Conservation (phyloP, 2,888 invertebrate species). For the Eilema griseolum region DNA sequence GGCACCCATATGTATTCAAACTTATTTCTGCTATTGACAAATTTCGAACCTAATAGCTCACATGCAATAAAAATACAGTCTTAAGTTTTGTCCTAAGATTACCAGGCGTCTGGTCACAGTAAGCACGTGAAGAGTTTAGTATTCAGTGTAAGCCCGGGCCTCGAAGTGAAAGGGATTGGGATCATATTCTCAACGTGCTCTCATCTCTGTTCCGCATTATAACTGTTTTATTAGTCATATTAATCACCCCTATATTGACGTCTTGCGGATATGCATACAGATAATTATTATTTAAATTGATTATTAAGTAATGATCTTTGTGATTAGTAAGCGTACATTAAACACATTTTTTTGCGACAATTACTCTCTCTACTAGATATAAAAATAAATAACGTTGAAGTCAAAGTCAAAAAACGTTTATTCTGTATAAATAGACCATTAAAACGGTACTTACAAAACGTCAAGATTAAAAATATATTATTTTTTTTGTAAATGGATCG, state of each 20-base stretch:
- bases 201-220: slow-evolving; percentile 46
- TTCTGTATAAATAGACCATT: too few species aligned
- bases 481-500: too few species aligned
- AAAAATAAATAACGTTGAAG: too few species aligned
- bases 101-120: not conserved
- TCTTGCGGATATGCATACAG: not conserved
- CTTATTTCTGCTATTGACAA: not conserved
- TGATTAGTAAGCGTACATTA: too few species aligned
- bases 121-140: slow-evolving; percentile 32
- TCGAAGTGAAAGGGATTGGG: slow-evolving; percentile 39
- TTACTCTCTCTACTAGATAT: too few species aligned
- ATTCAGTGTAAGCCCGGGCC: slow-evolving; percentile 36
- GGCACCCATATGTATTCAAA: not conserved
- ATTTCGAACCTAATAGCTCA: not conserved
- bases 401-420: too few species aligned
- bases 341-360: too few species aligned
- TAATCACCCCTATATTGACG: slow-evolving; percentile 35
- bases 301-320: not conserved
- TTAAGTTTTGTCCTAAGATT: not conserved
- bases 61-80: not conserved
- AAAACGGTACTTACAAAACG: too few species aligned
- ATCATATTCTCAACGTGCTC: slow-evolving; percentile 44
- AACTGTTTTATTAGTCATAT: slow-evolving; percentile 42
- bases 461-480: too few species aligned
- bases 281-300: slow-evolving; percentile 3